Percentiles rank a stretch among this genome's conserved stretches.
phyloP scores from a whole-genome alignment of 2,113 vertebrate genomes.

The Strix uralensis region DNA sequence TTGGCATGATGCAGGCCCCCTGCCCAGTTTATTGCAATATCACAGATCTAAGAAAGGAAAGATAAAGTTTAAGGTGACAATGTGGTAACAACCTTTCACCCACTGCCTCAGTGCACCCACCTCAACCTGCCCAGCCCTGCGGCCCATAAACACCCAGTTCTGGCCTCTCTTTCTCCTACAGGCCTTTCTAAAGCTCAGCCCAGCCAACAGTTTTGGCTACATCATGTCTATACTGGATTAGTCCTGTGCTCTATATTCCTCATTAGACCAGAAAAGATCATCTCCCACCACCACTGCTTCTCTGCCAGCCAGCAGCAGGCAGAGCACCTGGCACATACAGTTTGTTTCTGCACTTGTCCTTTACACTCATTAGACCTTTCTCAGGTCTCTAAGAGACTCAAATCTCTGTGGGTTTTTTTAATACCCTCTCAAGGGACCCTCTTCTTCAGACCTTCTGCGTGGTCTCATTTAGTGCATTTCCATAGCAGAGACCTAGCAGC shows the following conservation, averaged over 20 bases:
- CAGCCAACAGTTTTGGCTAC: not conserved
- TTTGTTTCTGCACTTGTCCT: not conserved
- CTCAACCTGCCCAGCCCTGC: not conserved
- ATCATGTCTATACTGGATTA: not conserved
- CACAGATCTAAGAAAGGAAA: constrained; percentile 85
- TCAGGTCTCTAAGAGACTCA: not conserved
- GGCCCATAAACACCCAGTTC: not conserved
- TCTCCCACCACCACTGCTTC: too few species aligned
- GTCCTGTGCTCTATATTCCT: not conserved
- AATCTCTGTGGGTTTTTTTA: not conserved
- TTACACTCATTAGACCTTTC: not conserved
- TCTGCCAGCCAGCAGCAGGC: not conserved
- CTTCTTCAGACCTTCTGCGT: not conserved
- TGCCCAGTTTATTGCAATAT: constrained; percentile 99
- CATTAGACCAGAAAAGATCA: not conserved
- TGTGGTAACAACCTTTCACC: accelerated
- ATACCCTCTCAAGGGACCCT: not conserved
- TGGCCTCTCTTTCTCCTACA: not conserved
- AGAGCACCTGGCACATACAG: not conserved
- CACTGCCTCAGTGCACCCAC: not conserved
- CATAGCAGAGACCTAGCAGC: not conserved
- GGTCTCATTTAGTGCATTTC: not conserved
- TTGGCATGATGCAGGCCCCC: constrained; percentile 97
- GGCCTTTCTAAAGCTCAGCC: not conserved
- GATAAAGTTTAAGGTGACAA: not conserved